phyloP scores from a whole-genome alignment of 2,797 vertebrate species.

The Sciaenops ocellatus region DNA sequence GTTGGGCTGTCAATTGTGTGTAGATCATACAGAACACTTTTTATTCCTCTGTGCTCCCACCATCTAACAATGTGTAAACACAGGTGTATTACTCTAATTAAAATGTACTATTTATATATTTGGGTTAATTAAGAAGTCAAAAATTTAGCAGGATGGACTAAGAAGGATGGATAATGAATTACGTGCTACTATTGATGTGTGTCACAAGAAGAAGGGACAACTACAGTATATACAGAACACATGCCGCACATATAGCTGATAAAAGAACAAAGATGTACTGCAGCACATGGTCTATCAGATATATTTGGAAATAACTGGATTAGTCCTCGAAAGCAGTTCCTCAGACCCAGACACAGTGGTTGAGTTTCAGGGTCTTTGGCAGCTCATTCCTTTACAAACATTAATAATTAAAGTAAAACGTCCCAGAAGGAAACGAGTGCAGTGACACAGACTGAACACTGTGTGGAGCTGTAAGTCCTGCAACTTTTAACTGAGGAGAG shows the following conservation, averaged over 20 bases:
- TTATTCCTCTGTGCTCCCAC: conserved; percentile 19
- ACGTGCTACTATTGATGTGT: neutral
- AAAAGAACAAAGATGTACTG: conserved; percentile 20
- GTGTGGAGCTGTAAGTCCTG: conserved; percentile 69
- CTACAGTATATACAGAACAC: neutral
- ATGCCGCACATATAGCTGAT: neutral
- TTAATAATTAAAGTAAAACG: conserved; percentile 55
- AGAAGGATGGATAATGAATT: neutral
- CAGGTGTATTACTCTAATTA: neutral
- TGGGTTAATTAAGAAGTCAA: neutral
- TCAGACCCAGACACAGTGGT: conserved; percentile 26
- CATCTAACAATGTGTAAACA: conserved; percentile 14
- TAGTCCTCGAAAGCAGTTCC: conserved; percentile 38
- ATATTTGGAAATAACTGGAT: conserved; percentile 42
- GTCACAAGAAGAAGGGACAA: neutral
- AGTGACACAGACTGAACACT: conserved; percentile 59
- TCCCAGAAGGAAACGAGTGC: conserved; percentile 38
- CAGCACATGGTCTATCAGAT: conserved; percentile 15
- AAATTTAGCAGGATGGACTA: neutral
- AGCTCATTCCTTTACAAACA: conserved; percentile 42
- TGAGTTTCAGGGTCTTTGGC: conserved; percentile 51
- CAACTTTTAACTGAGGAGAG: conserved; percentile 12
- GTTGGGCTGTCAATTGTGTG: neutral
- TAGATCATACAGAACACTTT: conserved; percentile 1
- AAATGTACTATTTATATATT: conserved; percentile 4